Base-by-base conservation (phyloP, 2,888 invertebrate species). In the Chymomyza fuscimana region DNA sequence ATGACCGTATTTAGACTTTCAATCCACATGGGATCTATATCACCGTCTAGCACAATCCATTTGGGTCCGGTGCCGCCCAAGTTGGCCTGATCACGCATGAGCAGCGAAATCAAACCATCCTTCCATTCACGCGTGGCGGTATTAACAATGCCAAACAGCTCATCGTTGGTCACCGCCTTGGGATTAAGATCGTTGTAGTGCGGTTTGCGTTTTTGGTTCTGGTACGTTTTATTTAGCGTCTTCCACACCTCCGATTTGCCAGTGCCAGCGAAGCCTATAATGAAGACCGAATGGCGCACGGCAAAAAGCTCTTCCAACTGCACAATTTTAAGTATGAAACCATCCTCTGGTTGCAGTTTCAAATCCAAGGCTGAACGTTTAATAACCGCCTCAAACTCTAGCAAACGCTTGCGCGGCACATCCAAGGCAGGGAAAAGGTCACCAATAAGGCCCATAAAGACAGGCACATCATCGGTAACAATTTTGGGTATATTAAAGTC, bases 11-110 rank as follows among this genome's bases (percentile, higher is more conserved):
- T 98, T 36, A 98, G 93, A 46, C 97, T 98, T 92, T 98, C 98
- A 87, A 98, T 98, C 98, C 98, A 98, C 98, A 98, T 98, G 1
- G 98, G 98, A 93, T 98, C 98, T 82, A 98, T 98, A 89, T 98
- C 98, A 19, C 98, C 98, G 91, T 98, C 98, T 61, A 98, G 93
- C 9, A 98, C 96, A 82, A 98, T 97, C 98, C 98, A 98, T 90
- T 98, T 98, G 0, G 97, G 96, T 0, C 96, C 95, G 84, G 96
- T 95, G 0, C 96, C 96, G 0, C 94, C 93, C 93, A 97, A 94
- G 91, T 97, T 97, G 1, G 98, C 97, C 93, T 97, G 96, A 90
- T 98, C 98, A 76, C 98, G 93, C 96, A 98, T 98, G 67, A 98
- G 94, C 0, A 96, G 95, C 0, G 98, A 98, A 90, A 98, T 96